Conservation (phyloP, 2,888 invertebrate genomes). For the Volucella zonaria region DNA sequence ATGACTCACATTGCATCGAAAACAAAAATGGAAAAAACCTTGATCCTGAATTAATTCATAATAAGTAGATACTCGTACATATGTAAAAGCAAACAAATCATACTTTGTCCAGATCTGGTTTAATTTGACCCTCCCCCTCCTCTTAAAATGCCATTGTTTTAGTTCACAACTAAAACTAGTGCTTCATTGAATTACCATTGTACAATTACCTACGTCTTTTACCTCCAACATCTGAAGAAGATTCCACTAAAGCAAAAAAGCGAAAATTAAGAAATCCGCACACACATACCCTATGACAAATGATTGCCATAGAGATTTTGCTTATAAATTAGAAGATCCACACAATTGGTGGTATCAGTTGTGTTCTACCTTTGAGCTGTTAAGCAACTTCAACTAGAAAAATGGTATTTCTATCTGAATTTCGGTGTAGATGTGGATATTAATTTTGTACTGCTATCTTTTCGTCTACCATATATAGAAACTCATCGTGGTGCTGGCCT, state of each 20-base stretch:
- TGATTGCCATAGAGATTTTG: conserved; percentile 25
- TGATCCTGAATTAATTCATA: conserved; percentile 50
- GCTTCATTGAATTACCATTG: conserved; percentile 34
- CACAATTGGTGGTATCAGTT: conserved; percentile 66
- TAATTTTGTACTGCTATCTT: conserved; percentile 9
- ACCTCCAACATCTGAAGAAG: conserved; percentile 27
- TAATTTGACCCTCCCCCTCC: conserved; percentile 40
- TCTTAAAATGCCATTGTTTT: conserved; percentile 37
- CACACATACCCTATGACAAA: conserved; percentile 10
- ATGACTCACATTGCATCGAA: conserved; percentile 55
- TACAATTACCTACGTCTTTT: conserved; percentile 25
- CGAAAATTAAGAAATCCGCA: conserved; percentile 54
- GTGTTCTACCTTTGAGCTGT: conserved; percentile 63
- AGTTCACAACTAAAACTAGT: conserved; percentile 41
- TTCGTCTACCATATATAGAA: conserved; percentile 36
- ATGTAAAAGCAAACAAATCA: not conserved
- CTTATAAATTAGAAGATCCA: conserved; percentile 69
- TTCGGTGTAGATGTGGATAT: not conserved
- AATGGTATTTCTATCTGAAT: conserved; percentile 64
- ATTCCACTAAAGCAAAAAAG: conserved; percentile 8
- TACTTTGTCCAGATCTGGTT: conserved; percentile 53
- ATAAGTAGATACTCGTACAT: not conserved
- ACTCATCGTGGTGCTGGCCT: conserved; percentile 48
- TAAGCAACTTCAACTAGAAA: conserved; percentile 54
- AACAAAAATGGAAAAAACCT: conserved; percentile 41